Percentiles rank a stretch among this genome's conserved stretches.
These are phyloP conservation scores for Brachionus manjavacas DNA, from an alignment of 1,140 invertebrate species.

Conservation along the genomic window DNA sequence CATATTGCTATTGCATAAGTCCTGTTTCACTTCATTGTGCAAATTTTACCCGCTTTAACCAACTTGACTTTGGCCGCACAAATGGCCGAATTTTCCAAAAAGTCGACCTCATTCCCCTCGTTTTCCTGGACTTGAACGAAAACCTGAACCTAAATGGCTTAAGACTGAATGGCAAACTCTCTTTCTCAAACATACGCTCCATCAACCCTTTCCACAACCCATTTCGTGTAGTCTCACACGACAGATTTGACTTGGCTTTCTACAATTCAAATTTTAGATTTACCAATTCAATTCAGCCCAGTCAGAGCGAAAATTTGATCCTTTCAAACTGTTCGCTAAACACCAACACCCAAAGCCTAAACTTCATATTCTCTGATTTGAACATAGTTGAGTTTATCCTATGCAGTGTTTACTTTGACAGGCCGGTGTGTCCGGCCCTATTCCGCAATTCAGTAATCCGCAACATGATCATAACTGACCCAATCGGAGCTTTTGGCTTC, in stretches of 20 bases:
- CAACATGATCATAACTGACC: constrained; percentile 19
- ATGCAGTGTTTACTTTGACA: constrained; percentile 15
- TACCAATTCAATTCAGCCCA: neutral
- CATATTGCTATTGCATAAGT: neutral
- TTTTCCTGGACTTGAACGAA: constrained; percentile 12
- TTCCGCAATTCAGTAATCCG: neutral
- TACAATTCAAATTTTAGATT: constrained; percentile 19
- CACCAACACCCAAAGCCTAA: neutral
- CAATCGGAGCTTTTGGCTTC: constrained; percentile 18
- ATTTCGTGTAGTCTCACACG: neutral
- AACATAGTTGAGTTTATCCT: neutral
- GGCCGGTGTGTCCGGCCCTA: neutral
- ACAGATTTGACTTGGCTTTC: neutral
- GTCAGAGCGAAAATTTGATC: neutral
- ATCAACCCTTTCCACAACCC: constrained; percentile 16
- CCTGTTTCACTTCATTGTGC: neutral
- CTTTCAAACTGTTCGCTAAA: neutral
- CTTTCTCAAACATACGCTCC: constrained; percentile 1
- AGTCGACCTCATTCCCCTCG: neutral
- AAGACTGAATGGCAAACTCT: neutral
- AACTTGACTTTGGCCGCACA: neutral
- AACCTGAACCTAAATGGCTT: neutral
- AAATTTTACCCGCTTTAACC: constrained; percentile 1
- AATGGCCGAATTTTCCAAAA: neutral
- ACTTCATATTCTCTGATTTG: constrained; percentile 9